Conservation (phyloP, 2,888 invertebrate genomes). For the Agrotis puta region DNA sequence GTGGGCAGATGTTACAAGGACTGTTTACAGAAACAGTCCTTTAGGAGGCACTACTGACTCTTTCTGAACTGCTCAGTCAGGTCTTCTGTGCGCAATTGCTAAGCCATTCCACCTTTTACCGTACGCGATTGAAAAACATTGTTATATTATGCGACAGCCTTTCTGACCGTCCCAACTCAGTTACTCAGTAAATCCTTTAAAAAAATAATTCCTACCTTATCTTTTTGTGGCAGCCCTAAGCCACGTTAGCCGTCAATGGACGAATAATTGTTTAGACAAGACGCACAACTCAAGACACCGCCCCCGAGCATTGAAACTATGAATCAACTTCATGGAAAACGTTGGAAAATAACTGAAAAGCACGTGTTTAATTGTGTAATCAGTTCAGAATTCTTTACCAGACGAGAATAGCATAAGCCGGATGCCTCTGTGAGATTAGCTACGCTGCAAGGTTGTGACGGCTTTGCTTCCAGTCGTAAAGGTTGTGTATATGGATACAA, state of each 20-base stretch:
- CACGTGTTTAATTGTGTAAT: slow-evolving; percentile 25
- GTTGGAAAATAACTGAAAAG: slow-evolving; percentile 46
- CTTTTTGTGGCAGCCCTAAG: slow-evolving; percentile 34
- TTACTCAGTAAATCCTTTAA: not conserved
- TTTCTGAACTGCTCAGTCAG: too few relatives aligned
- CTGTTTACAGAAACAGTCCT: too few relatives aligned
- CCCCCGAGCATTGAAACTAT: slow-evolving; percentile 53
- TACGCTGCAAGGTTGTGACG: not conserved
- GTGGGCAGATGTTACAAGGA: too few relatives aligned
- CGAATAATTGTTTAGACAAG: slow-evolving; percentile 74
- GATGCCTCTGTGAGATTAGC: slow-evolving; percentile 15
- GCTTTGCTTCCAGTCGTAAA: not conserved
- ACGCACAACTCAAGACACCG: slow-evolving; percentile 58
- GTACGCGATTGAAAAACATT: too few relatives aligned
- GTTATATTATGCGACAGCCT: too few relatives aligned
- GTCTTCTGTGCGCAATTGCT: too few relatives aligned
- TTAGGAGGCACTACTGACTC: too few relatives aligned
- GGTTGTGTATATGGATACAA: too few relatives aligned
- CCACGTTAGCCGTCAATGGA: slow-evolving; percentile 68
- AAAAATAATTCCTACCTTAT: not conserved
- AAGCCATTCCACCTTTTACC: too few relatives aligned
- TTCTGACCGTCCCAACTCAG: too few relatives aligned
- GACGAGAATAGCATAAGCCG: slow-evolving; percentile 35
- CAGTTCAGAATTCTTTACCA: slow-evolving; percentile 23
- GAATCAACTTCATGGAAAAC: slow-evolving; percentile 68